Conservation (phyloP, 1,140 invertebrate genomes). For the Caenorhabditis remanei region DNA sequence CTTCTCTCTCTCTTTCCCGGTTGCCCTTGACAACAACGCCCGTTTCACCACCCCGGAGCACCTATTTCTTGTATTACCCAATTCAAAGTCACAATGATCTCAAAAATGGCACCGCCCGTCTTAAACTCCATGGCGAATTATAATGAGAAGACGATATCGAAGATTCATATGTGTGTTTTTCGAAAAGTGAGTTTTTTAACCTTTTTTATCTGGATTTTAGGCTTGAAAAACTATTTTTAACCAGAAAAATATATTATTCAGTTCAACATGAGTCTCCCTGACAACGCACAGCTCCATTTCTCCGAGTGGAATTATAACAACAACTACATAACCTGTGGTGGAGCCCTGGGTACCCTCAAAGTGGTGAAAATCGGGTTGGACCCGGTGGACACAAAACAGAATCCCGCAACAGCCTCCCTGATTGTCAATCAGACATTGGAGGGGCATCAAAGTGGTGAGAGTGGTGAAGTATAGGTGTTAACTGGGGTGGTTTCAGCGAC, state of each 20-base stretch:
- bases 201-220: too few species aligned
- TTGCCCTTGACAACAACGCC: too few species aligned
- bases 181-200: slow-evolving; percentile 23
- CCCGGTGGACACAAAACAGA: neutral
- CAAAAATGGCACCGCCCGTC: neutral
- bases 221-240: neutral
- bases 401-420: neutral
- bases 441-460: neutral
- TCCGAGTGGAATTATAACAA: slow-evolving; percentile 38
- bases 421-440: neutral
- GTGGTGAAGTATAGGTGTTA: neutral
- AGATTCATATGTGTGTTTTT: neutral
- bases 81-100: too few species aligned
- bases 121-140: slow-evolving; percentile 18
- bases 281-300: slow-evolving; percentile 1
- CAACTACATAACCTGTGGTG: neutral
- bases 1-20: too few species aligned
- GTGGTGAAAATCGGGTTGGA: neutral
- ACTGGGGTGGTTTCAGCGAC: neutral
- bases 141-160: slow-evolving; percentile 19
- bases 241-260: neutral
- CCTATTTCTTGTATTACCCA: too few species aligned
- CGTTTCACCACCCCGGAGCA: too few species aligned
- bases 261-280: slow-evolving; percentile 12
- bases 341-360: neutral